Evolutionary conservation across 2,888 invertebrate genomes (phyloP).

Genomic region (Aricia artaxerxes): DNA sequence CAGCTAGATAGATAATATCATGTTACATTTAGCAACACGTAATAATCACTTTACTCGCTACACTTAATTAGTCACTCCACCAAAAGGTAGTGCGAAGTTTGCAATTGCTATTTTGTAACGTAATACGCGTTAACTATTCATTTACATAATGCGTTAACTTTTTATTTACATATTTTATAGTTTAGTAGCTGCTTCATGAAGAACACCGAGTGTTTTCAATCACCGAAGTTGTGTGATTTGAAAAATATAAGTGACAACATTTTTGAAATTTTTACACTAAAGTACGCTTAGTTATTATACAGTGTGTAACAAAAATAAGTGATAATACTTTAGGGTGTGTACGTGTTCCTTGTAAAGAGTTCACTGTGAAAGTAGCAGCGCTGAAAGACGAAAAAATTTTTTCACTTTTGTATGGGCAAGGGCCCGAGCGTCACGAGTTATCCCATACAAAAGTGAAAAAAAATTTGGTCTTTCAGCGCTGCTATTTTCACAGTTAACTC

Average conservation of each 20-base stretch:
- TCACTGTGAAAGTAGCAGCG: no score
- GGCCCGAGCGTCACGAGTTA: no score
- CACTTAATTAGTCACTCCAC: not conserved
- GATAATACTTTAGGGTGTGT: no score
- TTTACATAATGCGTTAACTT: not conserved
- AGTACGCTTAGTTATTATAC: no score
- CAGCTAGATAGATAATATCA: not conserved
- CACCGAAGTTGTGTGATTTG: not conserved
- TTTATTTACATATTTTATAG: not conserved
- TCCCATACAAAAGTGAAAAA: no score
- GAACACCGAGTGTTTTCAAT: not conserved
- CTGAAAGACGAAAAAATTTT: no score
- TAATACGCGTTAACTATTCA: not conserved
- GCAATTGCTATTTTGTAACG: not conserved
- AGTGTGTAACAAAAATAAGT: no score
- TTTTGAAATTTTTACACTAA: not conserved
- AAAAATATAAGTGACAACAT: not conserved
- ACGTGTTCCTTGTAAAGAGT: no score
- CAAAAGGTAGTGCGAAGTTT: not conserved
- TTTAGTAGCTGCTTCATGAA: not conserved
- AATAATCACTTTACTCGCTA: not conserved
- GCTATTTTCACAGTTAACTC: no score
- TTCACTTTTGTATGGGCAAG: no score
- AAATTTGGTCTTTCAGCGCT: no score
- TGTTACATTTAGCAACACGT: not conserved